Evolutionary conservation across 1,140 invertebrate species (phyloP), one percentile per base, ranked within the genome.

Genomic region (Cryptotermes secundus): DNA sequence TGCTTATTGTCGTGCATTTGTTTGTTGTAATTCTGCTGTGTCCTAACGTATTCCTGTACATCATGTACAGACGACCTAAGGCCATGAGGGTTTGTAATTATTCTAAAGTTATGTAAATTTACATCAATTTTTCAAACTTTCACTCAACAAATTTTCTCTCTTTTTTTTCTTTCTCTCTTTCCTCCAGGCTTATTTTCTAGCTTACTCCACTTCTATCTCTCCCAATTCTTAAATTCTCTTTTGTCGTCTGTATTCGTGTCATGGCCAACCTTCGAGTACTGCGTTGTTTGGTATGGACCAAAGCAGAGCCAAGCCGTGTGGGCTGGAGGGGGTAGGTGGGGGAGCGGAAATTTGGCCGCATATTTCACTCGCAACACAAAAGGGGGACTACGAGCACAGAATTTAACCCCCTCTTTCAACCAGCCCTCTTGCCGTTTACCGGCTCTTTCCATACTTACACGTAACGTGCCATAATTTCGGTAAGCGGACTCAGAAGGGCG

Each of bases 41-140:
- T 26, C 26, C 31, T 72, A 31, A 72, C 10, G 16, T 72, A 10
- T 72, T 72, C 14, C 7, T 72, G 59, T n/a, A 14, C 31, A 31
- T 4, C n/a, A 3, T 16, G 4, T 72, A n/a, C n/a, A 72, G 31
- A n/a, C n/a, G n/a, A 72, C 59, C n/a, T 31, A 7, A 7, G 6
- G 7, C n/a, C 59, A 12, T 72, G 26, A 6, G 22, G n/a, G 59
- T 26, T 12, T 26, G 59, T 72, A 72, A 72, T 72, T 72, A 72
- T 72, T 72, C 59, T 72, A n/a, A 65, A 65, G 26, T 72, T 72
- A 72, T 72, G 59, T 72, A 72, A 72, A 72, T 72, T 72, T 72
- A 72, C 26, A 1, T 72, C n/a, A 72, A 72, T 72, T 72, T 72
- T 72, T 72, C 59, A 72, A 72, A 72, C 59, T 31, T n/a, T 72